Evolutionary conservation across 2,797 vertebrate genomes (phyloP), one percentile per base, ranked within the genome.

Genomic region (Cossypha niveicapilla): DNA sequence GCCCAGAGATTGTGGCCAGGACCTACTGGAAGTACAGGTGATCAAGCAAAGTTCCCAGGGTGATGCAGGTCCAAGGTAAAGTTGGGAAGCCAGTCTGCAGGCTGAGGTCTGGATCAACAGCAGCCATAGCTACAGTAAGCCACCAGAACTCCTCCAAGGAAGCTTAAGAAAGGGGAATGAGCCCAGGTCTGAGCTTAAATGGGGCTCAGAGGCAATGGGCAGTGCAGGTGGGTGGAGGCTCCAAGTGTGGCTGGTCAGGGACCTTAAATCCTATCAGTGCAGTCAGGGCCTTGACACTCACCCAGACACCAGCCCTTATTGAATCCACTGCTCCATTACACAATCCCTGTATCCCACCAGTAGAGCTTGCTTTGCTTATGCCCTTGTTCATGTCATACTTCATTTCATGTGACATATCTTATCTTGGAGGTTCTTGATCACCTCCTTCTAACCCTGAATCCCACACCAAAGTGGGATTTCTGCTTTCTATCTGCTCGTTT

Each of bases 101-200:
- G 14, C 56, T 79, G 28, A 62, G 44, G 3, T 21, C 70, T 34
- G 7, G 13, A 34, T 35, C 41, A 61, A 11, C 13, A 58, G 17
- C 1, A 1, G 12, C n/a, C 3, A 4, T 4, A 45, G 23, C 10
- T 22, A 58, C 5, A 28, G 22, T 2, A 32, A 41, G 5, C 66
- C 34, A 44, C 7, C 22, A 57, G 3, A 51, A 42, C 6, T 61
- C 17, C 27, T 66, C 39, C 23, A 66, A 0, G 1, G 9, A 10
- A 42, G 6, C 5, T 56, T 28, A 66, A 3, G 1, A 68, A 25
- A 0, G 0, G 0, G 0, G 0, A 1, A 1, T 0, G 4, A 1
- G 1, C 4, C 18, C 11, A 22, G 8, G 5, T 35, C 30, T 72
- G n/a, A 83, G 57, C 65, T 90, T 92, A 83, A 91, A 48, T 48